Evolutionary conservation across 2,888 invertebrate genomes (phyloP), one percentile per base, ranked within the genome.

Genomic region (Pelosia muscerda): DNA sequence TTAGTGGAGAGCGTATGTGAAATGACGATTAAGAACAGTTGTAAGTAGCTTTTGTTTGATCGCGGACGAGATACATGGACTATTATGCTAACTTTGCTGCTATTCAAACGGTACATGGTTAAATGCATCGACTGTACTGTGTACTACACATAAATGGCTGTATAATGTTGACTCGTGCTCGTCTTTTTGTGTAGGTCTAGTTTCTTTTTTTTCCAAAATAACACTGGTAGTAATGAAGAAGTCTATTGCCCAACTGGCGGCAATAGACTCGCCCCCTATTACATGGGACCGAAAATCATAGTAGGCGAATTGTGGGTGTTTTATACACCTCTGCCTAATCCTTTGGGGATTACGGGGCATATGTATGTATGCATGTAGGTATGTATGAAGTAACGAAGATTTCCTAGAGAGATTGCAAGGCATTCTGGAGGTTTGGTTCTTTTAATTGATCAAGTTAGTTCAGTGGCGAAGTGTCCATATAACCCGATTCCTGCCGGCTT

Each of bases 1-100:
- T 89, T 85, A 88, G 90, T 88, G 85, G 92, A 92, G 91, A 92
- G 90, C 85, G 92, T 92, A 93, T 93, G 93, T 93, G 94, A 94
- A 95, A 94, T 93, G 93, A 90, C 91, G 93, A 94, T 94, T 94
- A 94, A 93, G 89, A 93, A 94, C 94, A 92, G 93, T 93, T 93
- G 90, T 89, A 93, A 93, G 93, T 93, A 93, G 93, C 91, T 91
- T 94, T 95, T 95, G 95, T 95, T 92, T 83, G 93, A 94, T 95
- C 85, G 81, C 71, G 71, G 75, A 68, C 69, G 69, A 76, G 94
- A 94, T 94, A 94, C 88, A 77, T 70, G 68, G 68, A 75, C 91
- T 84, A 93, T 93, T 94, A 92, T 94, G 82, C 77, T 71, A 76
- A 81, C 76, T 83, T 78, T 84, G 82, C 77, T 76, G 81, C 80